phyloP scores from a whole-genome alignment of 35 echinoderm and acorn worm species.

The Anneissia japonica region DNA sequence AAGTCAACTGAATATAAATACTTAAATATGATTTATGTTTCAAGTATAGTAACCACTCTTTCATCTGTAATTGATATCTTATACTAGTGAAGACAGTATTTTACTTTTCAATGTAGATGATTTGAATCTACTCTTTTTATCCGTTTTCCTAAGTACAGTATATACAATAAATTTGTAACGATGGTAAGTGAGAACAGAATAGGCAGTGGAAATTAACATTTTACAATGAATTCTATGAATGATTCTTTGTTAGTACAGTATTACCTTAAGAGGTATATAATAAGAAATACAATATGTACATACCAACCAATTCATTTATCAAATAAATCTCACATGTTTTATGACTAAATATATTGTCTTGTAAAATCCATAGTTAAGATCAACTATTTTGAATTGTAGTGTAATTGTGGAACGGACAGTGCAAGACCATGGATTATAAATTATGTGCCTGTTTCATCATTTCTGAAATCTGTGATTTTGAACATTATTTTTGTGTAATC shows the following conservation, averaged over 20 bases:
- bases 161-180: not conserved
- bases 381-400: not conserved
- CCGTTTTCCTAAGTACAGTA: not conserved
- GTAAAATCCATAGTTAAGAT: not conserved
- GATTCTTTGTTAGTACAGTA: not conserved
- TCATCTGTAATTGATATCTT: not conserved
- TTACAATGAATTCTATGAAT: not conserved
- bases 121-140: not conserved
- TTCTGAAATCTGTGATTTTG: not conserved
- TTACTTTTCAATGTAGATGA: not conserved
- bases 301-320: not conserved
- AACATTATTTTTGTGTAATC: not conserved
- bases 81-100: not conserved
- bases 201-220: not conserved
- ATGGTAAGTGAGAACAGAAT: not conserved
- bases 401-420: not conserved
- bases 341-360: conserved; percentile 2
- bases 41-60: not conserved
- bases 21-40: not conserved
- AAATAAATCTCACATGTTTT: not conserved
- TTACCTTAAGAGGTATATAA: not conserved
- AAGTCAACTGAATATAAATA: too few relatives aligned
- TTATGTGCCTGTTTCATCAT: conserved; percentile 1
- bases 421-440: not conserved
- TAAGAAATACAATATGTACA: not conserved